phyloP scores from a whole-genome alignment of 1,140 invertebrate species.

The Centruroides sculpturatus region DNA sequence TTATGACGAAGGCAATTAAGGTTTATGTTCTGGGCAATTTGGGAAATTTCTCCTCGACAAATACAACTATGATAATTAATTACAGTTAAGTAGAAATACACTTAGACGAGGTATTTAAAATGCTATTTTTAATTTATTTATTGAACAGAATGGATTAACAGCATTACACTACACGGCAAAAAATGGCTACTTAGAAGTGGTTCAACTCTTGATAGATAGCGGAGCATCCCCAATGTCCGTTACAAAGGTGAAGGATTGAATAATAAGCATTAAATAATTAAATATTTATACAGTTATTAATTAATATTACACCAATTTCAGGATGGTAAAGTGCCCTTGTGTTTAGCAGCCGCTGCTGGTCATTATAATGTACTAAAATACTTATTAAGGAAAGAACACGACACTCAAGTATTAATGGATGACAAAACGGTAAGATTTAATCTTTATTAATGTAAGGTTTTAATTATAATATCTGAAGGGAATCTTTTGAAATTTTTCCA shows the following conservation, averaged over 20 bases:
- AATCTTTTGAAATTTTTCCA: slow-evolving; percentile 26
- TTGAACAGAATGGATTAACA: slow-evolving; percentile 75
- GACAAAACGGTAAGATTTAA: slow-evolving; percentile 55
- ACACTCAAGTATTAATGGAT: slow-evolving; percentile 91
- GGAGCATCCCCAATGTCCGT: slow-evolving; percentile 81
- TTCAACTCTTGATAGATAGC: slow-evolving; percentile 85
- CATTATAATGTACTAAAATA: slow-evolving; percentile 93
- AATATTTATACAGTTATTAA: no score
- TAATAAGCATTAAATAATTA: no score
- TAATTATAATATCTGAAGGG: neutral
- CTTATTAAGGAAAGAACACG: slow-evolving; percentile 92
- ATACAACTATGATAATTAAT: no score
- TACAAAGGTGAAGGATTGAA: slow-evolving; percentile 40
- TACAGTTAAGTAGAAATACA: no score
- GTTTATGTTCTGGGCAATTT: no score
- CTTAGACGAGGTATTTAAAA: neutral
- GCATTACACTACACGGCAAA: slow-evolving; percentile 89
- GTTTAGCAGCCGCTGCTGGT: slow-evolving; percentile 91
- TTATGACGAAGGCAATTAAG: no score
- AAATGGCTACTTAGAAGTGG: slow-evolving; percentile 86
- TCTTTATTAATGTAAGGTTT: neutral
- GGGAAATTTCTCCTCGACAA: no score
- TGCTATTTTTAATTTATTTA: slow-evolving; percentile 1
- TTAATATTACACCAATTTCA: slow-evolving; percentile 9
- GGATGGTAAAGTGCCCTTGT: slow-evolving; percentile 82